A percentile compares a stretch with the other conserved stretches of the same genome.
Conservation (phyloP, 2,113 vertebrate species). For the Notothenia coriiceps region DNA sequence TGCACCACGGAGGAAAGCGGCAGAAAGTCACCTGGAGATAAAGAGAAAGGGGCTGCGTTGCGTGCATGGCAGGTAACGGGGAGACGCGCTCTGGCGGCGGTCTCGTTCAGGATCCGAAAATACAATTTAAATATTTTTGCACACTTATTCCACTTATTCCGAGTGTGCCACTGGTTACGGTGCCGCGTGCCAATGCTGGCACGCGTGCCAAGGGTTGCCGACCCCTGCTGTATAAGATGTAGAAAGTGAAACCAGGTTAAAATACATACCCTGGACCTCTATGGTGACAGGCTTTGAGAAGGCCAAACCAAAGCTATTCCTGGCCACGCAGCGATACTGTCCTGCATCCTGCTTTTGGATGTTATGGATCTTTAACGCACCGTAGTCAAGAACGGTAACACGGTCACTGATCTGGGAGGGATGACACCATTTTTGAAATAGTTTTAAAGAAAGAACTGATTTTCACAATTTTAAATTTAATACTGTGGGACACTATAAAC, state of each 20-base stretch:
- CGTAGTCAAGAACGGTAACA: conserved; percentile 92
- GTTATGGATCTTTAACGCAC: conserved; percentile 94
- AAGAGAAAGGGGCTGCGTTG: too few species aligned
- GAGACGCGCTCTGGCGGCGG: too few species aligned
- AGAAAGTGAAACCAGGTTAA: neutral
- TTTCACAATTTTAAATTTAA: neutral
- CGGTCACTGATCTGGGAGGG: conserved; percentile 88
- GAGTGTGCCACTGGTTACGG: too few species aligned
- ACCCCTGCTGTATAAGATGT: too few species aligned
- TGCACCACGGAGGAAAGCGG: too few species aligned
- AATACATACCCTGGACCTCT: conserved; percentile 89
- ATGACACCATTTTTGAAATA: neutral
- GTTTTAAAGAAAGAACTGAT: neutral
- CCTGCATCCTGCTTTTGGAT: conserved; percentile 95
- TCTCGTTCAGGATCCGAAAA: too few species aligned
- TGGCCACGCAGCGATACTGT: conserved; percentile 94
- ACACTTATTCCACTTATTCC: too few species aligned
- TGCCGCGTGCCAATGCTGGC: too few species aligned
- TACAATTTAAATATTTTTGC: too few species aligned
- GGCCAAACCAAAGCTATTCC: conserved; percentile 94
- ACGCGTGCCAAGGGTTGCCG: too few species aligned
- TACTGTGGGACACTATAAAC: neutral
- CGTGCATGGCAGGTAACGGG: too few species aligned
- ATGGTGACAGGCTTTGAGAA: conserved; percentile 92
- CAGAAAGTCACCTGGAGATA: too few species aligned